These are phyloP conservation scores for Rhamphomyia laevipes DNA, from an alignment of 2,888 invertebrate species.

Conservation along the genomic window DNA sequence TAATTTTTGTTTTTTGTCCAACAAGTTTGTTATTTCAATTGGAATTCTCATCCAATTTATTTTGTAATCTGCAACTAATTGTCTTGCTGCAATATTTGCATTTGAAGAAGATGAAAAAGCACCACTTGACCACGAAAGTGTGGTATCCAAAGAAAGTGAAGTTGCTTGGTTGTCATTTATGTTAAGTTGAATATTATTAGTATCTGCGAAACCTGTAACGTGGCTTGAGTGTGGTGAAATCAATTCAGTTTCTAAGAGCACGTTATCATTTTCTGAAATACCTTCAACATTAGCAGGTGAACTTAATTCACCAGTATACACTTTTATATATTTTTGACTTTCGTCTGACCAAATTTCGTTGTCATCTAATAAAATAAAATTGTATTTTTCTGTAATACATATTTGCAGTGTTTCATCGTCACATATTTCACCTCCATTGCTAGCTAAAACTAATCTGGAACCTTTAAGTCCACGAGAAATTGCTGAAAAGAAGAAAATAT, in stretches of 20 bases:
- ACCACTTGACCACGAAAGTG: neutral
- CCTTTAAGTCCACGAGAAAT: neutral
- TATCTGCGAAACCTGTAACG: too few species aligned
- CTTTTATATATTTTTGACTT: too few species aligned
- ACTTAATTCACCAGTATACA: too few species aligned
- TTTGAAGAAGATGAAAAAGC: neutral
- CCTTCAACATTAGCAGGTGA: neutral
- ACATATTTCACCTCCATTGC: constrained; percentile 4
- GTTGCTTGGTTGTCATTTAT: too few species aligned
- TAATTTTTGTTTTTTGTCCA: neutral
- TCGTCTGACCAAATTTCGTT: neutral
- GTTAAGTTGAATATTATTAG: too few species aligned
- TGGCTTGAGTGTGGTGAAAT: too few species aligned
- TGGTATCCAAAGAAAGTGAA: neutral
- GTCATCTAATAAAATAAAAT: neutral
- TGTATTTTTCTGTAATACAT: neutral
- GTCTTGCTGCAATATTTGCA: neutral
- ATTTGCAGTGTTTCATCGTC: neutral
- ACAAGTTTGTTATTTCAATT: neutral
- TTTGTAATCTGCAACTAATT: neutral
- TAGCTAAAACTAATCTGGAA: neutral
- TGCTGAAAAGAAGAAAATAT: neutral
- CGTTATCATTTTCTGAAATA: neutral
- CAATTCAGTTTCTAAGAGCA: too few species aligned
- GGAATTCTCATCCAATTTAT: neutral